Evolutionary conservation across 2,113 vertebrate genomes (phyloP).

Genomic region (Gyps fulvus): DNA sequence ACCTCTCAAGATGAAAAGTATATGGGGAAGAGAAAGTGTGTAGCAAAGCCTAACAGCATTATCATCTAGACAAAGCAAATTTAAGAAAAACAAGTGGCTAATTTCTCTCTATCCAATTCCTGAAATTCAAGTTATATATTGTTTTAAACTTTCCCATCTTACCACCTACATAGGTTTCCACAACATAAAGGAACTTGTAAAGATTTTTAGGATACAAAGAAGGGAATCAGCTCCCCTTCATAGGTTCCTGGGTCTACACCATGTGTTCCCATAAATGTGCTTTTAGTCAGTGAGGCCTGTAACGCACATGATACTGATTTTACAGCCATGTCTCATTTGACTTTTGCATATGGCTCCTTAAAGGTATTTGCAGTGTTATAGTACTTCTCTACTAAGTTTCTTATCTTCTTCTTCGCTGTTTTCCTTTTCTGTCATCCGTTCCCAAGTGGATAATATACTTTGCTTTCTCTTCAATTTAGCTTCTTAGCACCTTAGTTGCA

Average conservation of each 20-base stretch:
- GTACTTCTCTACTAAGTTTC: background rate
- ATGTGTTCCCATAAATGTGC: background rate
- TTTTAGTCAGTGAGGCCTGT: background rate
- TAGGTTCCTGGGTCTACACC: background rate
- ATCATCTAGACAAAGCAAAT: background rate
- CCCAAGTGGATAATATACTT: background rate
- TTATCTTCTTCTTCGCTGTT: background rate
- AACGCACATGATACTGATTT: background rate
- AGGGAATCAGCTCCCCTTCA: background rate
- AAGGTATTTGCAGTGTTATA: background rate
- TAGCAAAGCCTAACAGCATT: background rate
- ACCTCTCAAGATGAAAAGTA: background rate
- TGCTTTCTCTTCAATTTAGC: background rate
- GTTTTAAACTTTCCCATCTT: background rate
- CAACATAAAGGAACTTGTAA: background rate
- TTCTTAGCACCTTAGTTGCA: background rate
- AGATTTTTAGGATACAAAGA: background rate
- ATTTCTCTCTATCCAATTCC: background rate
- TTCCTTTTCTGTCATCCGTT: background rate
- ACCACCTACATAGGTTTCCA: background rate
- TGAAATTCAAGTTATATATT: background rate
- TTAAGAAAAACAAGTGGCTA: background rate
- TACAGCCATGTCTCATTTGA: background rate
- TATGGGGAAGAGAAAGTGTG: background rate
- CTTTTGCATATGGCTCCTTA: background rate